Conservation (phyloP, 2,113 vertebrate species). For the Microcebus griseorufus region DNA sequence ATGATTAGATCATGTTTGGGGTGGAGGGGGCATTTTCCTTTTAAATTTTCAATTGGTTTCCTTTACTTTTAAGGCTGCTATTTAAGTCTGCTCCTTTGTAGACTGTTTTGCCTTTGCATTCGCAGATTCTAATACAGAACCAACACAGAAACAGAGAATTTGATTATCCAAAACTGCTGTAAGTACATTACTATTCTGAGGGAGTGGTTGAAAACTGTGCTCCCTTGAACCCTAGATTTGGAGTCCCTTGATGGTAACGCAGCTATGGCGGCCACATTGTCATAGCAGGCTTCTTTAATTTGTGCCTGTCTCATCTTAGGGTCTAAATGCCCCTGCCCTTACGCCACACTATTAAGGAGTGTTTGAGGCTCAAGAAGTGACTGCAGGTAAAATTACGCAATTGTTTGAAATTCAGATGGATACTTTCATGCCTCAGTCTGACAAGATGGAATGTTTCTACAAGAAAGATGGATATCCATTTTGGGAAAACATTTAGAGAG, state of each 20-base stretch:
- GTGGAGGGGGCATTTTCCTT: background rate
- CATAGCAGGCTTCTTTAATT: background rate
- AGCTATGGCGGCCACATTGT: accelerated
- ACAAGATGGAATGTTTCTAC: background rate
- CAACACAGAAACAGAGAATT: background rate
- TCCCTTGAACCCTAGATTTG: background rate
- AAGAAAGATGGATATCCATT: background rate
- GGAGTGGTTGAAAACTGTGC: background rate
- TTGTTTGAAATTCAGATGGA: background rate
- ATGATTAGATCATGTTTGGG: background rate
- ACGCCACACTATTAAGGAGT: background rate
- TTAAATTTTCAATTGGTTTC: slow-evolving; percentile 32
- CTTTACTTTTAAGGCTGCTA: background rate
- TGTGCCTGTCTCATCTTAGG: background rate
- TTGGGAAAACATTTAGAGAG: slow-evolving; percentile 10
- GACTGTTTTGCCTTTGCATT: slow-evolving; percentile 37
- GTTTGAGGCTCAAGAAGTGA: background rate
- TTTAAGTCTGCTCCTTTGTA: slow-evolving; percentile 15
- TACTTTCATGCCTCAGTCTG: background rate
- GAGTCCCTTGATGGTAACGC: background rate
- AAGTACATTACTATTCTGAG: background rate
- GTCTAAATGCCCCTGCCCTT: background rate
- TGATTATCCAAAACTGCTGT: background rate
- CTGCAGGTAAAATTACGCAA: background rate
- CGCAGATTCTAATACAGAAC: background rate